phyloP scores from a whole-genome alignment of 2,888 invertebrate species.

The Cephus nigrinus region DNA sequence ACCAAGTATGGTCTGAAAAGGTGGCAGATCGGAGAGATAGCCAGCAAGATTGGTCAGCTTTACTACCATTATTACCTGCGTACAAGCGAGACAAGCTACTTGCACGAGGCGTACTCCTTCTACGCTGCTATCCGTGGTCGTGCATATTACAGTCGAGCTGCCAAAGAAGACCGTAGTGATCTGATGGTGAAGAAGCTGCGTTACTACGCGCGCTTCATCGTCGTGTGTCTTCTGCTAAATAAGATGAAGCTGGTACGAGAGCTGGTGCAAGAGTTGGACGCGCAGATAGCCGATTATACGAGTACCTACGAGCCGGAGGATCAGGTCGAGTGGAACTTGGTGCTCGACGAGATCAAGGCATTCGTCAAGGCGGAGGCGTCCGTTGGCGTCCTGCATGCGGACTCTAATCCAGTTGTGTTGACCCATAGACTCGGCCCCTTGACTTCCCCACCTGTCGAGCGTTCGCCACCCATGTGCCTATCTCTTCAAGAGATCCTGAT shows the following conservation, averaged over 20 bases:
- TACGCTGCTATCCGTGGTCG: slow-evolving; percentile 95
- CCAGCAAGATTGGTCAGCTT: slow-evolving; percentile 97
- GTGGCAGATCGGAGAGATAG: slow-evolving; percentile 99
- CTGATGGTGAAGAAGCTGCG: slow-evolving; percentile 96
- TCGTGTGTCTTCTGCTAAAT: slow-evolving; percentile 92
- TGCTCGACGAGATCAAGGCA: slow-evolving; percentile 93
- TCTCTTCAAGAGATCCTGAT: slow-evolving; percentile 94
- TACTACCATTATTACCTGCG: slow-evolving; percentile 98
- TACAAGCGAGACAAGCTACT: slow-evolving; percentile 95
- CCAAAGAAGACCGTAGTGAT: slow-evolving; percentile 93
- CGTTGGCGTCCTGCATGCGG: slow-evolving; percentile 88
- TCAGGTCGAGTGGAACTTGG: slow-evolving; percentile 90
- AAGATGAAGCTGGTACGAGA: slow-evolving; percentile 94
- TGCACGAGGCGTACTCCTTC: slow-evolving; percentile 96
- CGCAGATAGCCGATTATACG: slow-evolving; percentile 95
- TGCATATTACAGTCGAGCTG: slow-evolving; percentile 93
- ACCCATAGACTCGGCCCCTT: slow-evolving; percentile 88
- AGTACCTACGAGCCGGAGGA: slow-evolving; percentile 97
- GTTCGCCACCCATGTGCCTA: slow-evolving; percentile 86
- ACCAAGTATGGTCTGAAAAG: slow-evolving; percentile 94
- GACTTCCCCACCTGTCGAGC: slow-evolving; percentile 89
- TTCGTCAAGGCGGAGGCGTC: slow-evolving; percentile 94
- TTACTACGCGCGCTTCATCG: slow-evolving; percentile 96
- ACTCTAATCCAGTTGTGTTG: slow-evolving; percentile 85
- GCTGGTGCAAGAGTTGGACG: slow-evolving; percentile 89